phyloP scores from a whole-genome alignment of 2,113 vertebrate species.

The Pseudorasbora parva region DNA sequence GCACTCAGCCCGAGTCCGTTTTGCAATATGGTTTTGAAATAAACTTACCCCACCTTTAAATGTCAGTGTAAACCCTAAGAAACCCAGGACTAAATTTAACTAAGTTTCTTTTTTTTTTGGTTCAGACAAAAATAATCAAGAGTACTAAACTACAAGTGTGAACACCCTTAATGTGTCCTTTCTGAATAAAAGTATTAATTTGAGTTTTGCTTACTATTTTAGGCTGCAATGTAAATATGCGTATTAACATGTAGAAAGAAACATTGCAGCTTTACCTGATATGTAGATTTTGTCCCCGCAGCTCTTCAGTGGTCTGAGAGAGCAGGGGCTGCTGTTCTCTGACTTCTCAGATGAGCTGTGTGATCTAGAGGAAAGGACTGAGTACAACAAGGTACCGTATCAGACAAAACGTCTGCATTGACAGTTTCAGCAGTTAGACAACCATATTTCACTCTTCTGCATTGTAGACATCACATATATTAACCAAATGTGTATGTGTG shows the following conservation, averaged over 20 bases:
- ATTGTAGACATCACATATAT: background rate
- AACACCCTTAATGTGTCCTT: too few relatives aligned
- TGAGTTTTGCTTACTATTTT: too few relatives aligned
- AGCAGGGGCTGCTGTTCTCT: conserved; percentile 74
- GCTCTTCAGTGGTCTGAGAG: conserved; percentile 70
- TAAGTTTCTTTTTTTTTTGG: too few relatives aligned
- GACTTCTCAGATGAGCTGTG: conserved; percentile 73
- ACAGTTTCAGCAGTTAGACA: background rate
- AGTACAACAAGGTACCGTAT: conserved; percentile 85
- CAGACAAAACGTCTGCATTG: background rate
- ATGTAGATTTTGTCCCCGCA: conserved; percentile 42
- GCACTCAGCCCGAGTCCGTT: too few relatives aligned
- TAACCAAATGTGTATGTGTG: background rate
- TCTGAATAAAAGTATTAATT: too few relatives aligned
- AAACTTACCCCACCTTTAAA: too few relatives aligned
- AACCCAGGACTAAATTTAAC: too few relatives aligned
- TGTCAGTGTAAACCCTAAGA: too few relatives aligned
- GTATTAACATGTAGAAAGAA: background rate
- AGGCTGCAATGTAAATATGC: too few relatives aligned
- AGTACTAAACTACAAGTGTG: too few relatives aligned
- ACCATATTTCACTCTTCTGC: background rate
- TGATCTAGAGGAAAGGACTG: conserved; percentile 83
- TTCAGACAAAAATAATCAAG: too few relatives aligned
- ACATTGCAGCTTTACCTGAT: background rate
- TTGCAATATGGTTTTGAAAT: too few relatives aligned